Base-by-base conservation (phyloP, 2,113 vertebrate genomes). In the Thymallus thymallus region DNA sequence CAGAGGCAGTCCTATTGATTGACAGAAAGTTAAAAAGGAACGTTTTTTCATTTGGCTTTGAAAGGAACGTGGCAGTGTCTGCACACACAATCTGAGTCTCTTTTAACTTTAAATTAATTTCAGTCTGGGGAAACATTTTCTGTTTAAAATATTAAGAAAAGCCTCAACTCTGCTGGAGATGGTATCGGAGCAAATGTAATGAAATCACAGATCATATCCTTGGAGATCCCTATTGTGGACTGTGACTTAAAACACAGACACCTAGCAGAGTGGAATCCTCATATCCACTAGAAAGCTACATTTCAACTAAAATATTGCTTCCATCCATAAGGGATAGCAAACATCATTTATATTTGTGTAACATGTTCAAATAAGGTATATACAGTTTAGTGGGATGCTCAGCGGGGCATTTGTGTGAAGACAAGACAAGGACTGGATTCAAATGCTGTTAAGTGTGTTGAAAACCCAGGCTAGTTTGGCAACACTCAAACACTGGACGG, bases 201-300 rank as follows among this genome's bases (percentile, higher is more conserved):
- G 79, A 88, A 88, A 91, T 80, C 62, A 62, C 58, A 82, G 84
- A 89, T 89, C 81, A 84, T 82, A 90, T 88, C 83, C 74, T 68
- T 69, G 76, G 76, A 85, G 84, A 78, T 71, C 77, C 72, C 70
- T 24, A 81, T 80, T 81, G 88, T 84, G 82, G 84, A 81, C 82
- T 81, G 73, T 84, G 79, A 89, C 88, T 87, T 89, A 76, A 83
- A 85, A 60, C 73, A 85, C 79, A 73, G 82, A 86, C 71, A 71
- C 79, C 82, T 81, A 26, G 41, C 85, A 82, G 76, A 78, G 77
- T 87, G 78, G 87, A 87, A 87, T 82, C 85, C 79, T 83, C 83
- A 86, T 77, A 77, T 80, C 78, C 62, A 32, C 75, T 75, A 29
- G 65, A 80, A 83, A 74, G 20, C 61, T 72, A 71, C 77, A 51